A percentile compares a stretch with the other conserved stretches of the same genome.
These are phyloP conservation scores for Leptura quadrifasciata DNA, from an alignment of 2,888 invertebrate species.

Conservation along the genomic window DNA sequence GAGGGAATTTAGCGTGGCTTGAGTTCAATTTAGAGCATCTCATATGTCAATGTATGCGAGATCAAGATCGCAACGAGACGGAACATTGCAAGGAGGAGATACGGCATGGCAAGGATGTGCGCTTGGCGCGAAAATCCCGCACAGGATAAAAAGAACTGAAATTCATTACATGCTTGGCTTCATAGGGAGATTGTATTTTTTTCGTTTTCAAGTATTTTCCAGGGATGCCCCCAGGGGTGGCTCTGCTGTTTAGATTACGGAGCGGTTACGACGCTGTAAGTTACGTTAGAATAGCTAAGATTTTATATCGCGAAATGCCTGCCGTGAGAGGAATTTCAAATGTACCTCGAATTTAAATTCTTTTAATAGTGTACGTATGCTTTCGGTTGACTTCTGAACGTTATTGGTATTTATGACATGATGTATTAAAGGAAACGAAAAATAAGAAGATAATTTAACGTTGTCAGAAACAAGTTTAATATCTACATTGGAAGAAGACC, in stretches of 20 bases:
- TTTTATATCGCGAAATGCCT: conserved; percentile 52
- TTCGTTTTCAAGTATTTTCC: conserved; percentile 67
- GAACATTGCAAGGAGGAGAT: conserved; percentile 60
- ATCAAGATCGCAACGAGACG: conserved; percentile 64
- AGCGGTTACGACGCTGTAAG: conserved; percentile 52
- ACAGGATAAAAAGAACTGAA: conserved; percentile 69
- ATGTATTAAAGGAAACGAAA: conserved; percentile 17
- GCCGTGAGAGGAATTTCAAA: conserved; percentile 52
- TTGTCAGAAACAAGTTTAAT: neutral
- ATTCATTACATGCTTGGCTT: conserved; percentile 73
- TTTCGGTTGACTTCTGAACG: conserved; percentile 23
- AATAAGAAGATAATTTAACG: neutral
- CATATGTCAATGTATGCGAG: conserved; percentile 68
- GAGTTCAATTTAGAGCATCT: conserved; percentile 66
- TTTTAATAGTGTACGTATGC: conserved; percentile 45
- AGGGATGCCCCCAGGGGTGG: conserved; percentile 63
- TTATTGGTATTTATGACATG: conserved; percentile 27
- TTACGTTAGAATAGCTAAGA: conserved; percentile 49
- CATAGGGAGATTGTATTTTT: conserved; percentile 73
- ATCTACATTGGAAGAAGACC: neutral
- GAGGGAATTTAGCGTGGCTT: conserved; percentile 57
- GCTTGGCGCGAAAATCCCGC: conserved; percentile 60
- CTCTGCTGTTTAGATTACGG: conserved; percentile 60
- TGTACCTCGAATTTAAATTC: conserved; percentile 51
- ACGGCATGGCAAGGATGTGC: conserved; percentile 53